Conservation (phyloP, 1,140 invertebrate species). For the Pomacea maculata region DNA sequence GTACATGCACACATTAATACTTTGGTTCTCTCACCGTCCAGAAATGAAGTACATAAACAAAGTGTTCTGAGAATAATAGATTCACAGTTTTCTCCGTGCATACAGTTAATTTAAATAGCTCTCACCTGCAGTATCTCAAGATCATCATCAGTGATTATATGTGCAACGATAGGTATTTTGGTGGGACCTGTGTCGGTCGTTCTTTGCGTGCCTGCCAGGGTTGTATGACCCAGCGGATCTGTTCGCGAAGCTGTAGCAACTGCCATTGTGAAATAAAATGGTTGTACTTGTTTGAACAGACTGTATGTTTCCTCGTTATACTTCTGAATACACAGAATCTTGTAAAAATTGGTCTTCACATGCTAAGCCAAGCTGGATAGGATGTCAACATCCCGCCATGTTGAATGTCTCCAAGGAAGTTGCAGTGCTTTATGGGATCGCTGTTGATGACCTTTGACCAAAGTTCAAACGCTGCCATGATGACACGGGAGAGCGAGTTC, state of each 20-base stretch:
- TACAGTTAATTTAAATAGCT: constrained; percentile 1
- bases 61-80: no score
- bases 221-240: background rate
- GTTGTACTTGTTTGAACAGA: background rate
- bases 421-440: constrained; percentile 13
- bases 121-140: constrained; percentile 56
- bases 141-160: constrained; percentile 63
- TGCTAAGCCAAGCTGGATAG: background rate
- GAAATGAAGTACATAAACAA: no score
- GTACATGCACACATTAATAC: background rate
- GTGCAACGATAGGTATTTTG: constrained; percentile 58
- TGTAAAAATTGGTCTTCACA: background rate
- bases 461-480: no score
- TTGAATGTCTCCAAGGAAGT: constrained; percentile 34
- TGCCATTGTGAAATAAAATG: constrained; percentile 8
- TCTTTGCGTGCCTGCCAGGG: constrained; percentile 3
- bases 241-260: constrained; percentile 7
- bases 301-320: background rate
- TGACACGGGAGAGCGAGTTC: no score
- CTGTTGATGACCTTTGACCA: background rate
- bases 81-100: background rate
- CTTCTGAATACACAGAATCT: background rate
- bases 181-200: constrained; percentile 24
- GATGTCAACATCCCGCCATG: constrained; percentile 20
- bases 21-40: no score